Conservation (phyloP, 2,888 invertebrate species). For the Bellardia bayeri region DNA sequence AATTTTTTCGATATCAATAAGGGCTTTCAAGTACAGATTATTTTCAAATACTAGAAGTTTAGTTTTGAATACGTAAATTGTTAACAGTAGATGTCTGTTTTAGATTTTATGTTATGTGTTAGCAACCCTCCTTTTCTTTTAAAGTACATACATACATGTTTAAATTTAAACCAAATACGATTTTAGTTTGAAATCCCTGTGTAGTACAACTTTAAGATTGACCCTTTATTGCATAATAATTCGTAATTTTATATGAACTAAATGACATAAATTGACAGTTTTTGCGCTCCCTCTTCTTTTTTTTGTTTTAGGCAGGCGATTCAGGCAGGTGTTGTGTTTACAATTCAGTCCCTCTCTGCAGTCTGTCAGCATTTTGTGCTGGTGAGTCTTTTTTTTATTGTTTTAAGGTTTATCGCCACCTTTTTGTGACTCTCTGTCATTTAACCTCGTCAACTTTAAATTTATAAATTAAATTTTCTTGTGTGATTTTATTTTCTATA, state of each 20-base stretch:
- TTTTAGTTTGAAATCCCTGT: slow-evolving; percentile 7
- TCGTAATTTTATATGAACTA: slow-evolving; percentile 18
- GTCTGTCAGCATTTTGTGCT: neutral
- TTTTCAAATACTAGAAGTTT: slow-evolving; percentile 21
- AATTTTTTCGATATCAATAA: slow-evolving; percentile 4
- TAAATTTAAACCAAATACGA: slow-evolving; percentile 2
- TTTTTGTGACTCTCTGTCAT: slow-evolving; percentile 32
- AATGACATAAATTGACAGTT: slow-evolving; percentile 36
- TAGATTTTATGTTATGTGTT: neutral
- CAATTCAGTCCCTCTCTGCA: neutral
- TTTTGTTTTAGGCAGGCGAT: neutral
- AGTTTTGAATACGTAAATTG: neutral
- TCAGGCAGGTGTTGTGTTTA: slow-evolving; percentile 48
- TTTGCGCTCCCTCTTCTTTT: neutral
- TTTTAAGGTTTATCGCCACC: slow-evolving; percentile 22
- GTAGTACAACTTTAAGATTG: slow-evolving; percentile 7
- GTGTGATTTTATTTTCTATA: slow-evolving; percentile 22
- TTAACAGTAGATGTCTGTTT: neutral
- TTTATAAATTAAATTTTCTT: slow-evolving; percentile 32
- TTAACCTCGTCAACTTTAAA: slow-evolving; percentile 44
- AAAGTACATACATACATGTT: neutral
- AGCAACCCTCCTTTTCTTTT: neutral
- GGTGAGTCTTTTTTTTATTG: neutral
- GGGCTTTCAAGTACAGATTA: neutral
- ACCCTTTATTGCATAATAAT: slow-evolving; percentile 49